Base-by-base conservation (phyloP, 2,888 invertebrate species). In the Trichogramma evanescens region DNA sequence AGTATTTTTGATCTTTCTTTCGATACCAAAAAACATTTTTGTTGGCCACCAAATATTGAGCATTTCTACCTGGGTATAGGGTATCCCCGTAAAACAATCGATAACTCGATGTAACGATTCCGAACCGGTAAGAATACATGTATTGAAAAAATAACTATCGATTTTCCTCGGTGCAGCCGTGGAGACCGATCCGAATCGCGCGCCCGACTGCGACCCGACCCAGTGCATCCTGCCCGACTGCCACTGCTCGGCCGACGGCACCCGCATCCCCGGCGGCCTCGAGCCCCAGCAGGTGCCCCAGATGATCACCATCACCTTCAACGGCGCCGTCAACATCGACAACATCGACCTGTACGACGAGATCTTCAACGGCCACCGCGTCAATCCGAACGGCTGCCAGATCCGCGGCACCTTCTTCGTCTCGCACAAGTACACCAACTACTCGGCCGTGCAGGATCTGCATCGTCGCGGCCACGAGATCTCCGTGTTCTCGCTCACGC, bases 321-420 rank as follows among this genome's bases (percentile, higher is more conserved):
- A 94, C 78, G 94, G 94, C 55, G 94, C 94, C 64, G 87, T 93
- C 55, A 95, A 94, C 77, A 88, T 93, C 48, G 93, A 94, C 80
- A 95, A 95, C 78, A 91, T 94, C 72, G 94, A 94, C 71, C 81
- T 95, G 63, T 95, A 93, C 79, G 91, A 93, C 59, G 93, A 93
- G 71, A 83, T 94, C 66, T 94, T 94, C 82, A 91, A 89, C 72
- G 91, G 91, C 9, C 86, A 88, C 70, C 85, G 89, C 40, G 86
- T 87, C 73, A 94, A 94, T 74, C 93, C 93, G 51, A 94, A 94
- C 75, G 91, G 93, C 58, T 94, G 94, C 75, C 87, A 89, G 74
- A 88, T 93, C 74, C 87, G 91, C 70, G 93, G 92, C 62, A 93
- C 93, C 53, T 94, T 89, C 86, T 94, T 94, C 78, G 90, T 91